These are phyloP conservation scores for Adelosebastes latens DNA, from an alignment of 2,797 vertebrate species.

Conservation along the genomic window DNA sequence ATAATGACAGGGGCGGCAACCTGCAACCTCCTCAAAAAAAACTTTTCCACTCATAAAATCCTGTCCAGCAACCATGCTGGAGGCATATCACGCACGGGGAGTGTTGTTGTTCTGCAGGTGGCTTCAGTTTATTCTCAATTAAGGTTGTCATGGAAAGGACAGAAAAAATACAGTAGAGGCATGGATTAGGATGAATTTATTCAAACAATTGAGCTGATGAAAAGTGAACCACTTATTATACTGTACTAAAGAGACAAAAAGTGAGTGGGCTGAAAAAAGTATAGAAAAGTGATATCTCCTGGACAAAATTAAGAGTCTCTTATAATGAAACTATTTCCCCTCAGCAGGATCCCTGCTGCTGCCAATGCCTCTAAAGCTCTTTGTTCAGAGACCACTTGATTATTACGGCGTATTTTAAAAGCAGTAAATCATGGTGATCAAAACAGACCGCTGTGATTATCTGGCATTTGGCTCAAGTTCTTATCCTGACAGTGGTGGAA, in stretches of 20 bases:
- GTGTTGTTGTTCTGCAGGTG: slow-evolving; percentile 24
- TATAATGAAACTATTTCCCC: slow-evolving; percentile 4
- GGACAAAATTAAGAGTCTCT: slow-evolving; percentile 6
- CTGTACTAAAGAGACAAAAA: not conserved
- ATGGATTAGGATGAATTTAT: not conserved
- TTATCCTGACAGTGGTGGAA: slow-evolving; percentile 30
- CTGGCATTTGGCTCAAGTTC: slow-evolving; percentile 39
- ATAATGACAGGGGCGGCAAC: slow-evolving; percentile 12
- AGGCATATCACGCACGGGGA: not conserved
- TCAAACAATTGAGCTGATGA: slow-evolving; percentile 18
- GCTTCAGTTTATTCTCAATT: slow-evolving; percentile 31
- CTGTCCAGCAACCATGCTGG: not conserved
- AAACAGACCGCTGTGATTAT: slow-evolving; percentile 51
- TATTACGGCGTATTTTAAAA: slow-evolving; percentile 36
- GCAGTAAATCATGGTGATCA: slow-evolving; percentile 43
- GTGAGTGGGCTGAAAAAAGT: not conserved
- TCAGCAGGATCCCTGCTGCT: not conserved
- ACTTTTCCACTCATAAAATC: slow-evolving; percentile 24
- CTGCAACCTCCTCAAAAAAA: slow-evolving; percentile 20
- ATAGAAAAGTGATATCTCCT: slow-evolving; percentile 3
- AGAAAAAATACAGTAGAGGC: not conserved
- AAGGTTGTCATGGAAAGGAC: not conserved
- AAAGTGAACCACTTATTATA: slow-evolving; percentile 11
- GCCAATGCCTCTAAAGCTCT: slow-evolving; percentile 2
- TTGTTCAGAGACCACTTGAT: slow-evolving; percentile 39